Conservation (phyloP, 2,888 invertebrate species). For the Drosophila suboccidentalis region DNA sequence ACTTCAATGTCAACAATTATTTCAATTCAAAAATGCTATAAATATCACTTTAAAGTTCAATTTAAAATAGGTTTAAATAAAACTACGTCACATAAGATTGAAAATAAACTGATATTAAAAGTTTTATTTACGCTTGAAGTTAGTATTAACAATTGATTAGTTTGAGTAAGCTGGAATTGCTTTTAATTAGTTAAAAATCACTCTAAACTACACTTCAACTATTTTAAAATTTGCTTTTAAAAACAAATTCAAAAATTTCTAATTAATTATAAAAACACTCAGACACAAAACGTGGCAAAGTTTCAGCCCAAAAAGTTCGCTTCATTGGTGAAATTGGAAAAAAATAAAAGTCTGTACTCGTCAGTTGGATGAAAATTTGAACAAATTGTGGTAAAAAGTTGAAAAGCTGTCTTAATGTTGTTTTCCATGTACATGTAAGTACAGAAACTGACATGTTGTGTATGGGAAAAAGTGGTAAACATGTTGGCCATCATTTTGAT, state of each 20-base stretch:
- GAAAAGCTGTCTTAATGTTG: conserved; percentile 21
- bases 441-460: background rate
- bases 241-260: conserved; percentile 2
- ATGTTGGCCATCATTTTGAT: conserved; percentile 63
- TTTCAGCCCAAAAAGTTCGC: conserved; percentile 1
- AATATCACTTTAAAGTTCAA: no score
- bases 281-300: background rate
- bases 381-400: conserved; percentile 18
- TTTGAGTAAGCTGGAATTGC: background rate
- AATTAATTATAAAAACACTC: conserved; percentile 5
- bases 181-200: background rate
- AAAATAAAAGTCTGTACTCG: background rate
- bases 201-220: background rate
- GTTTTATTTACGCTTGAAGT: background rate
- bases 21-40: no score
- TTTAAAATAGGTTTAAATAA: background rate
- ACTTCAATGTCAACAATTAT: no score
- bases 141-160: background rate
- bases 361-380: conserved; percentile 8
- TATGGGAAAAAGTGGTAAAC: conserved; percentile 58
- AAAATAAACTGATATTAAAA: background rate
- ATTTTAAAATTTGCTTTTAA: background rate
- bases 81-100: background rate
- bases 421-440: background rate
- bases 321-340: conserved; percentile 17